These are phyloP conservation scores for Hyaena hyaena DNA, from an alignment of 2,113 vertebrate genomes.

Conservation along the genomic window DNA sequence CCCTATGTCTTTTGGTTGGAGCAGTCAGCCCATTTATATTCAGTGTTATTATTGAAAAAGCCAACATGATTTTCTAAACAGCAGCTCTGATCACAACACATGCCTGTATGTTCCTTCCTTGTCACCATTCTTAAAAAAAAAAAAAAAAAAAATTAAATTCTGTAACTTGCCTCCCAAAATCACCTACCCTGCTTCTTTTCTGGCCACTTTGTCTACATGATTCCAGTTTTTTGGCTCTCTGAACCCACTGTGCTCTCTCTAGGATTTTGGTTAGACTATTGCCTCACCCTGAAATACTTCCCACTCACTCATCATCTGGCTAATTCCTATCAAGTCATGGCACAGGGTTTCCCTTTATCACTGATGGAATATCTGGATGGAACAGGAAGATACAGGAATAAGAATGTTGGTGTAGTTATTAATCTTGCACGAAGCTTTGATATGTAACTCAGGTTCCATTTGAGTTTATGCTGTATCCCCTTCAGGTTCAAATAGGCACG, in stretches of 20 bases:
- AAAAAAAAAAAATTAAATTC: neutral
- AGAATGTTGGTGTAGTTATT: neutral
- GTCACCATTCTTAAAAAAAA: neutral
- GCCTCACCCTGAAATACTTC: neutral
- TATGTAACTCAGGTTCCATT: neutral
- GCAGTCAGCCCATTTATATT: too few relatives aligned
- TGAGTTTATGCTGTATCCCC: neutral
- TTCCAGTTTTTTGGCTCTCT: neutral
- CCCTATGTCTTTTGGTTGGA: too few relatives aligned
- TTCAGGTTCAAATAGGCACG: neutral
- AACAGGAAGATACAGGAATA: neutral
- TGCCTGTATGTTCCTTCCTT: neutral
- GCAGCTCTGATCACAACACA: neutral
- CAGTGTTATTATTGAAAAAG: neutral
- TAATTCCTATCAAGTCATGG: neutral
- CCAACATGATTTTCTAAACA: neutral
- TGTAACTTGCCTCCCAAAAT: neutral
- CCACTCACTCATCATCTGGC: neutral
- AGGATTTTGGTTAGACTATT: neutral
- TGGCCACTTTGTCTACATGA: neutral
- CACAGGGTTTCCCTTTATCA: neutral
- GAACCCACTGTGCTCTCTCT: neutral
- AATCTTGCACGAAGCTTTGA: neutral
- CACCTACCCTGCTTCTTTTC: neutral
- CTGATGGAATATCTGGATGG: neutral